Evolutionary conservation across 2,888 invertebrate genomes (phyloP), one percentile per base, ranked within the genome.

Genomic region (Melipona bicolor): DNA sequence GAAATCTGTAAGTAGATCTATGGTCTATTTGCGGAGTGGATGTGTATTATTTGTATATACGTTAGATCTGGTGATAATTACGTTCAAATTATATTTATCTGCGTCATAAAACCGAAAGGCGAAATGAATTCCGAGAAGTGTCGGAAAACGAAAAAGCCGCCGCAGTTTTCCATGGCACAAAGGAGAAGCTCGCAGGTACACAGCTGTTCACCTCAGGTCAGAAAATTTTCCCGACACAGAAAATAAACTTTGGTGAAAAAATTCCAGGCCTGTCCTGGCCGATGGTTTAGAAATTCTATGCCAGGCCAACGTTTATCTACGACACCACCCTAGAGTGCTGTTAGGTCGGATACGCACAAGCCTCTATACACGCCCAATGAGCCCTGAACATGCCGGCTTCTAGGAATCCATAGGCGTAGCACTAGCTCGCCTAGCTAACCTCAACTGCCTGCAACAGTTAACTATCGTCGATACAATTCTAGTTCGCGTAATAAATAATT

Each of bases 371-470:
- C 86, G 83, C 86, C 81, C 86, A 78, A 85, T 84, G 87, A 91
- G 87, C 88, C 85, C 90, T 81, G 87, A 89, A 90, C 89, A 82
- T 85, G 88, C 89, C 87, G 88, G 83, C 81, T 92, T 93, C 92
- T 92, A 90, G 90, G 92, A 93, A 92, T 85, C 83, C 93, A 92
- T 87, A 78, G 92, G 93, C 93, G 92, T 91, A 92, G 92, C 78
- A 90, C 65, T 59, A 71, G 67, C 77, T 72, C 69, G 62, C 27
- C 79, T 79, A 84, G 77, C 68, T 32, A 2, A 54, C 13, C 11
- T 27, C 27, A 17, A 24, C 67, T 72, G 15, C 4, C 73, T 52
- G 77, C 27, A 64, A 79, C 15, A 15, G 62, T 19, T 62, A 24
- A 24, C 6, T 6, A 15, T 27, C 3, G 52, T 43, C 43, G 43